Evolutionary conservation across 1,140 invertebrate genomes (phyloP), one percentile per base, ranked within the genome.

Genomic region (Caenorhabditis tropicalis): DNA sequence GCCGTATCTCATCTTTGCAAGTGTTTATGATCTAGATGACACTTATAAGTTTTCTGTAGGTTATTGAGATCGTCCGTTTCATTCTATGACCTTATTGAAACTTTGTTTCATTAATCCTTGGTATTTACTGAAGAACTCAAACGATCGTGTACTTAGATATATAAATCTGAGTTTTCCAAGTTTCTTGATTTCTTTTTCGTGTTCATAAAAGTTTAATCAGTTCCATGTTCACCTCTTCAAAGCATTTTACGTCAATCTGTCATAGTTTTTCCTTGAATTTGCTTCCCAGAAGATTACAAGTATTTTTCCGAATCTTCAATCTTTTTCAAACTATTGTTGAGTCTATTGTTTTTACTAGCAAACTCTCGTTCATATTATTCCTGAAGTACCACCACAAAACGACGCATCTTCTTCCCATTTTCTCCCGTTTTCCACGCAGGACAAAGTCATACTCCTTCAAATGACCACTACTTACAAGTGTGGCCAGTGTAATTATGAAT

Each of bases 401-500:
- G 33, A 65, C 36, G 36, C 65, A 74, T 74, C 36, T 74, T 56
- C 53, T 56, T 56, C 24, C 36, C n/a, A 31, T 1, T 74, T 43
- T 24, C n/a, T 43, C 65, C 36, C 33, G 36, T 74, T 27, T 74
- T 65, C 58, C 21, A 31, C 65, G 36, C n/a, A 24, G n/a, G 36
- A 43, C 36, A 74, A 74, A 74, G 36, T 74, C 65, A 74, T 43
- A 74, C 21, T 43, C 15, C 65, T 74, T 39, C 65, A 43, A 31
- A 74, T 43, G 65, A 74, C 65, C 65, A 74, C 65, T 36, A 74
- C 65, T 74, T 74, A 21, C 65, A 46, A 74, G 43, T 74, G 19
- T 39, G n/a, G n/a, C 36, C 65, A 43, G 65, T 74, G 29, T 74
- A 74, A 74, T 74, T 74, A 74, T 74, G 65, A 46, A 43, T 39